A percentile compares a stretch with the other conserved stretches of the same genome.
These are phyloP conservation scores for Carollia perspicillata DNA, from an alignment of 2,113 vertebrate genomes.

Conservation along the genomic window DNA sequence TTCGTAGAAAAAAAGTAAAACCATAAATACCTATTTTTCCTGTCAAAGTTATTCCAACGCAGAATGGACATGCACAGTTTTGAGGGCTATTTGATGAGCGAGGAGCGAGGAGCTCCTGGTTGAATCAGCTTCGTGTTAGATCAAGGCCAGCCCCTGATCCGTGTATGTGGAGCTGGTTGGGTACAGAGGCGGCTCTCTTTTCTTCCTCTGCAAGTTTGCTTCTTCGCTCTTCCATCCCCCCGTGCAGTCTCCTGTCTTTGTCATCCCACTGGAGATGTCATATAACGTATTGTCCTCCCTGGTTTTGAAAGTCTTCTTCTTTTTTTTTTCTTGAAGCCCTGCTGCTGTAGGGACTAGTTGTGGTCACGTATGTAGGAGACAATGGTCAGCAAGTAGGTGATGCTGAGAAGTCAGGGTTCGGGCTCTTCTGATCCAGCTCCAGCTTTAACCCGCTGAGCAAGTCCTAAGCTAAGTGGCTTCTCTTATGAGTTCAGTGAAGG, in stretches of 20 bases:
- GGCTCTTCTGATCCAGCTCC: not conserved
- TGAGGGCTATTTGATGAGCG: slow-evolving; percentile 41
- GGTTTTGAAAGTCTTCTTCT: slow-evolving; percentile 31
- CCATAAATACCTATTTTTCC: not conserved
- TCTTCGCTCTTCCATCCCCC: not conserved
- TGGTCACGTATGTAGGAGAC: not conserved
- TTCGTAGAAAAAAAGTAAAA: slow-evolving; percentile 45
- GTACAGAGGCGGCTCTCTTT: not conserved
- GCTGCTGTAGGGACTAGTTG: slow-evolving; percentile 41
- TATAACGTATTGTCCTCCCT: slow-evolving; percentile 32
- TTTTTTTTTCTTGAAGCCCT: not conserved
- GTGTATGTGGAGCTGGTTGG: not conserved
- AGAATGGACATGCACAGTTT: slow-evolving; percentile 51
- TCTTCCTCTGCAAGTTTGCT: not conserved
- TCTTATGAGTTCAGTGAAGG: slow-evolving; percentile 38
- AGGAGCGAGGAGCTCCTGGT: slow-evolving; percentile 30
- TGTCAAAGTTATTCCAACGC: slow-evolving; percentile 48
- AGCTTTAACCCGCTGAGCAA: not conserved
- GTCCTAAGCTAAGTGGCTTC: not conserved
- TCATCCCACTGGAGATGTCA: slow-evolving; percentile 16
- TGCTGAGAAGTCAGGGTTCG: not conserved
- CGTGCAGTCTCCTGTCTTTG: not conserved
- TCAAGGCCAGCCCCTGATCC: not conserved
- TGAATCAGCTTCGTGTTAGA: slow-evolving; percentile 46
- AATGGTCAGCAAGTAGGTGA: not conserved